Evolutionary conservation across 2,797 vertebrate genomes (phyloP), one percentile per base, ranked within the genome.

Genomic region (Neoniphon sammara): DNA sequence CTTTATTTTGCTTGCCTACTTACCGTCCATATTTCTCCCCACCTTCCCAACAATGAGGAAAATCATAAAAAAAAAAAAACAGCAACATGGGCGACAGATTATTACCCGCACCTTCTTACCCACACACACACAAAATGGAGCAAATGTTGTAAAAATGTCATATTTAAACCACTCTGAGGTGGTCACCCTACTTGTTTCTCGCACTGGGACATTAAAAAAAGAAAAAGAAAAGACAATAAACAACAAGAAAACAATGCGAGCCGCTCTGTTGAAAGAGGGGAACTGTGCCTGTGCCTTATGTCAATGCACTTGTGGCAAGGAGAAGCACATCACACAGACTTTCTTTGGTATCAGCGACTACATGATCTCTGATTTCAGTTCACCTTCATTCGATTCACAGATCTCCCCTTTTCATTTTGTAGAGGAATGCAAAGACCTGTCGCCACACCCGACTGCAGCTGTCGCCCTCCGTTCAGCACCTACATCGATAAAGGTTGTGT

Each of bases 281-380:
- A 93, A 95, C 87, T 93, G 95, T 95, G 94, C 95, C 97, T 97
- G 96, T 98, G 97, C 97, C 97, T 99, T 99, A 98, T 92, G 95
- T 95, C 96, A 92, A 97, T 96, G 97, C 96, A 96, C 95, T 96
- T 88, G 96, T 96, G 97, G 96, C 96, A 97, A 96, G 95, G 96
- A 98, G 95, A 98, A 98, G 97, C 97, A 99, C 97, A 98, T 96
- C 94, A 91, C 91, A 91, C 87, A 83, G 87, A 93, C 89, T 90
- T 92, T 89, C 72, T 85, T 89, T 88, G 83, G 71, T 90, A 81
- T 85, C 82, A 70, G 57, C 31, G 39, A 80, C 57, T 75, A 68
- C 94, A 89, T 89, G 88, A 93, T 91, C 93, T 92, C 93, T 93
- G 89, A 73, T 85, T 85, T 88, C 88, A 85, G 36, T 83, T 82